Percentiles rank a stretch among this genome's conserved stretches.
These are phyloP conservation scores for Drosophila austrosaltans DNA, from an alignment of 2,888 invertebrate genomes.

Conservation along the genomic window DNA sequence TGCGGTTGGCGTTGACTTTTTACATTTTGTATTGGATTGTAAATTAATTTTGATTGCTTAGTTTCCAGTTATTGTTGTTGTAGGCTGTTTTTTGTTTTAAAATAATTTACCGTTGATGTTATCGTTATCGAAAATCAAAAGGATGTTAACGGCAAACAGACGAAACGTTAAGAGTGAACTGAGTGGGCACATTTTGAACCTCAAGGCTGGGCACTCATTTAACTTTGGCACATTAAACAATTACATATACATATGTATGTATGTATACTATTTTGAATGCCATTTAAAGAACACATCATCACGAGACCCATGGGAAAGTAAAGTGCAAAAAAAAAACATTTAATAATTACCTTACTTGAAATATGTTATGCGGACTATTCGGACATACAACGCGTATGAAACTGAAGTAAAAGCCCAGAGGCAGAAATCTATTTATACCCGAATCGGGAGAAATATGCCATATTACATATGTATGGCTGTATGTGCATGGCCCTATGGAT, in stretches of 20 bases:
- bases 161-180: too few species aligned
- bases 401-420: slow-evolving; percentile 7
- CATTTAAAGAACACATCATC: neutral
- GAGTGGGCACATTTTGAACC: neutral
- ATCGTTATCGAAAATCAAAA: neutral
- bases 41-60: slow-evolving; percentile 5
- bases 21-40: slow-evolving; percentile 9
- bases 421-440: slow-evolving; percentile 15
- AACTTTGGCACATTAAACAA: neutral
- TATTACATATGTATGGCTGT: neutral
- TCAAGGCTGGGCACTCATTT: slow-evolving; percentile 1
- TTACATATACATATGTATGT: neutral
- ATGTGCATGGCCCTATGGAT: slow-evolving; percentile 1
- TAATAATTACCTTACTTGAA: slow-evolving; percentile 10
- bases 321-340: neutral
- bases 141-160: neutral
- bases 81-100: neutral
- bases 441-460: neutral
- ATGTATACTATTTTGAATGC: neutral
- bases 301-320: neutral
- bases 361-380: slow-evolving; percentile 1
- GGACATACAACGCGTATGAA: slow-evolving; percentile 6
- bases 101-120: neutral
- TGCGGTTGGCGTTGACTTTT: slow-evolving; percentile 16
- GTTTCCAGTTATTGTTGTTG: neutral